Evolutionary conservation across 2,888 invertebrate genomes (phyloP).

Genomic region (Tolmerus cingulatus): DNA sequence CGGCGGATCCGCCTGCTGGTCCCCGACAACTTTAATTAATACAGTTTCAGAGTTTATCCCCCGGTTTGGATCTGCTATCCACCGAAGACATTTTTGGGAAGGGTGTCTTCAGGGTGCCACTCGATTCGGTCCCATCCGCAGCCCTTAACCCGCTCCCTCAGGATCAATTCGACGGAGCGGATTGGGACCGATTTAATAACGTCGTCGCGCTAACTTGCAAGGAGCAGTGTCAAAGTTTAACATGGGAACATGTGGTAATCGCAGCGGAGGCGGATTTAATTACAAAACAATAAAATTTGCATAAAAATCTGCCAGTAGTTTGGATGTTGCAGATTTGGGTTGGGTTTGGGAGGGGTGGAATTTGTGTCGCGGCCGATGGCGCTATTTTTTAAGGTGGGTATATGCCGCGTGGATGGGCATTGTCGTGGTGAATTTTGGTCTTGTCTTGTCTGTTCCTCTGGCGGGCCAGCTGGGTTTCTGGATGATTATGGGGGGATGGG

Average conservation of each 20-base stretch:
- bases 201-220: constrained; percentile 11
- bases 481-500: not conserved
- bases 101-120: not conserved
- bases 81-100: not conserved
- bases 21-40: constrained; percentile 34
- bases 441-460: not conserved
- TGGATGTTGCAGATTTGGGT: not conserved
- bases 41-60: constrained; percentile 39
- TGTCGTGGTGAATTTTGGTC: not conserved
- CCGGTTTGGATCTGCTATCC: not conserved
- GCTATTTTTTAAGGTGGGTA: not conserved
- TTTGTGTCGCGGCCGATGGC: not conserved
- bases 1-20: not conserved
- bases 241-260: constrained; percentile 39
- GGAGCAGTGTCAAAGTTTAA: constrained; percentile 36
- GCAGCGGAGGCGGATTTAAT: constrained; percentile 35
- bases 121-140: not conserved
- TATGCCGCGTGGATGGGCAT: not conserved
- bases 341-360: not conserved
- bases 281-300: constrained; percentile 40
- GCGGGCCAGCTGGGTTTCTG: not conserved
- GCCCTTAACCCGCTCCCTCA: not conserved
- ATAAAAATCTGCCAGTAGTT: not conserved
- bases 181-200: not conserved
- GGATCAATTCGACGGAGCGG: not conserved